phyloP scores from a whole-genome alignment of 2,797 vertebrate species.

The Chelonia mydas region DNA sequence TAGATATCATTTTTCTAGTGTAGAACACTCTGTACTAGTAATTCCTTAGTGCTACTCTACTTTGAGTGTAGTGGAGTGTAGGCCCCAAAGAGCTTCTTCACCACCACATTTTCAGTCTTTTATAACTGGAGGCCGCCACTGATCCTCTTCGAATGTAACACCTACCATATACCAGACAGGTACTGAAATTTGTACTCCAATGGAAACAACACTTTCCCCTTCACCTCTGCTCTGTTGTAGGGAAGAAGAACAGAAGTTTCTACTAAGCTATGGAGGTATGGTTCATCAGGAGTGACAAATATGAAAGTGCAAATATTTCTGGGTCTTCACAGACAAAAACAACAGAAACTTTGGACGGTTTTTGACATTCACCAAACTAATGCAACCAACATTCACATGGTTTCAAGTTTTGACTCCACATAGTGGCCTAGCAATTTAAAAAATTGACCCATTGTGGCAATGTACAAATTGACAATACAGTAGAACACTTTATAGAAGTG shows the following conservation, averaged over 20 bases:
- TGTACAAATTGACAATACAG: not conserved
- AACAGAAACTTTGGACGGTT: fast-evolving
- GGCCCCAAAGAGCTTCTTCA: conserved; percentile 9
- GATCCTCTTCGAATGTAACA: not conserved
- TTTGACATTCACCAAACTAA: not conserved
- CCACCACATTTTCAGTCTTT: not conserved
- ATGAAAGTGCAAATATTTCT: not conserved
- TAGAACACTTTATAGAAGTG: not conserved
- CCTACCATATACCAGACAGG: not conserved
- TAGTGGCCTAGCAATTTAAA: fast-evolving
- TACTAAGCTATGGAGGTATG: not conserved
- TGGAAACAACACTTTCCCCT: not conserved
- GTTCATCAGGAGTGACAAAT: not conserved
- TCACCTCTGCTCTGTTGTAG: not conserved
- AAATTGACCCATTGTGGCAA: not conserved
- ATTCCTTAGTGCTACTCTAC: not conserved
- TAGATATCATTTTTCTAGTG: not conserved
- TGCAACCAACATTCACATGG: fast-evolving
- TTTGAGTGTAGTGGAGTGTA: conserved; percentile 17
- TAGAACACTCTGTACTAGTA: not conserved
- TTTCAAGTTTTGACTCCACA: not conserved
- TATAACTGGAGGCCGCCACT: fast-evolving
- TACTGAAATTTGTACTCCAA: not conserved
- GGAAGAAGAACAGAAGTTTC: conserved; percentile 13
- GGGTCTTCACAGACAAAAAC: not conserved